Percentiles rank a stretch among this genome's conserved stretches.
These are phyloP conservation scores for Spinus olivaceus DNA, from an alignment of 2,797 vertebrate genomes.

Conservation along the genomic window DNA sequence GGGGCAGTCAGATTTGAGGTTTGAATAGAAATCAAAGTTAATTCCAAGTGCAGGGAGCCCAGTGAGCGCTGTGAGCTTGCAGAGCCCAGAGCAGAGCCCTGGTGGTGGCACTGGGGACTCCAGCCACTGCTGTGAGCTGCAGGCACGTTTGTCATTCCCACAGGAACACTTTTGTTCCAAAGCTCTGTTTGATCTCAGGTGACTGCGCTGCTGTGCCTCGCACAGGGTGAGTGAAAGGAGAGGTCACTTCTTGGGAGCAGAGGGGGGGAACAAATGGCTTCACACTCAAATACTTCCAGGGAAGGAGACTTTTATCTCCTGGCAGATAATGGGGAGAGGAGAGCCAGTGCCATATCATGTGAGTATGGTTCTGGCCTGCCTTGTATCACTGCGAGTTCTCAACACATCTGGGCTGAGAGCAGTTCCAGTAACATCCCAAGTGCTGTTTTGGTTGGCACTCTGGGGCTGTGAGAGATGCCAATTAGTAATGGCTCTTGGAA, in stretches of 20 bases:
- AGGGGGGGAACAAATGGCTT: slow-evolving; percentile 21
- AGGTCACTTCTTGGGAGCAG: background rate
- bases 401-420: slow-evolving; percentile 78
- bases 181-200: background rate
- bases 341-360: slow-evolving; percentile 70
- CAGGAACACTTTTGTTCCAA: background rate
- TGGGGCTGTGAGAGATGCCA: slow-evolving; percentile 78
- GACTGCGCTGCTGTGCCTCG: background rate
- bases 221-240: background rate
- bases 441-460: slow-evolving; percentile 88
- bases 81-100: background rate
- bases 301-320: slow-evolving; percentile 67
- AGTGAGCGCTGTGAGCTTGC: background rate
- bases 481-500: slow-evolving; percentile 86
- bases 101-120: background rate
- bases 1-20: background rate
- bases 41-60: background rate
- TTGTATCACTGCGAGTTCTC: slow-evolving; percentile 80
- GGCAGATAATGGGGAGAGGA: slow-evolving; percentile 66
- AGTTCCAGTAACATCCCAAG: slow-evolving; percentile 82
- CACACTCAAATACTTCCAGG: slow-evolving; percentile 23
- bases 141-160: background rate
- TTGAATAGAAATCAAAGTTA: background rate
- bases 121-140: background rate
- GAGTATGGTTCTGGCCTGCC: slow-evolving; percentile 82